Evolutionary conservation across 2,888 invertebrate genomes (phyloP).

Genomic region (Drosophila incognita): DNA sequence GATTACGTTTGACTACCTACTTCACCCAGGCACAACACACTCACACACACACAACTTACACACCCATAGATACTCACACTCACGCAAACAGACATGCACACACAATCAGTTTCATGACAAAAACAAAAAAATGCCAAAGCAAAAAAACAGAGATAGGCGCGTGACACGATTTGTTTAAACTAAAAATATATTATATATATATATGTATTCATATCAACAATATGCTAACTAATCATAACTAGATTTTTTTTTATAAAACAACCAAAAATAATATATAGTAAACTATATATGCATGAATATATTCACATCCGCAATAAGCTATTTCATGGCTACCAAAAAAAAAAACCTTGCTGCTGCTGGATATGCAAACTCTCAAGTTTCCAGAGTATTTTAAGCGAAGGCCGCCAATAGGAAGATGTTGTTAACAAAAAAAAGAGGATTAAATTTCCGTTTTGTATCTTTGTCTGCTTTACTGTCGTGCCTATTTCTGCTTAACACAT

Average conservation of each 20-base stretch:
- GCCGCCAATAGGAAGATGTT: conserved; percentile 6
- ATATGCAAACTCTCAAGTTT: background rate
- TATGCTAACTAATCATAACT: background rate
- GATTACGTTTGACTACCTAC: conserved; percentile 71
- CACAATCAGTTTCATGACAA: conserved; percentile 59
- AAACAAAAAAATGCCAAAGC: conserved; percentile 42
- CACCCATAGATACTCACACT: conserved; percentile 13
- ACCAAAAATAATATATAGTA: background rate
- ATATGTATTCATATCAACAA: background rate
- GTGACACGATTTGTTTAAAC: background rate
- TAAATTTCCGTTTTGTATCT: background rate
- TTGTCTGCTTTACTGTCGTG: background rate
- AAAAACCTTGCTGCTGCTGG: background rate
- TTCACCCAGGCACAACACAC: conserved; percentile 10
- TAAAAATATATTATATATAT: background rate
- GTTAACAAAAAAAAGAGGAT: background rate
- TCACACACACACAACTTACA: conserved; percentile 15
- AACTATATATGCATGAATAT: background rate
- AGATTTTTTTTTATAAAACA: background rate
- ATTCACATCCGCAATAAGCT: background rate
- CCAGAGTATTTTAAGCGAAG: background rate
- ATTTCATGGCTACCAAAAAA: background rate
- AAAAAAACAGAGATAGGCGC: conserved; percentile 13
- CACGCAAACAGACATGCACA: conserved; percentile 23
- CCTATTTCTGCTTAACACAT: background rate